Conservation (phyloP, 2,888 invertebrate species). For the Tinea semifulvella region DNA sequence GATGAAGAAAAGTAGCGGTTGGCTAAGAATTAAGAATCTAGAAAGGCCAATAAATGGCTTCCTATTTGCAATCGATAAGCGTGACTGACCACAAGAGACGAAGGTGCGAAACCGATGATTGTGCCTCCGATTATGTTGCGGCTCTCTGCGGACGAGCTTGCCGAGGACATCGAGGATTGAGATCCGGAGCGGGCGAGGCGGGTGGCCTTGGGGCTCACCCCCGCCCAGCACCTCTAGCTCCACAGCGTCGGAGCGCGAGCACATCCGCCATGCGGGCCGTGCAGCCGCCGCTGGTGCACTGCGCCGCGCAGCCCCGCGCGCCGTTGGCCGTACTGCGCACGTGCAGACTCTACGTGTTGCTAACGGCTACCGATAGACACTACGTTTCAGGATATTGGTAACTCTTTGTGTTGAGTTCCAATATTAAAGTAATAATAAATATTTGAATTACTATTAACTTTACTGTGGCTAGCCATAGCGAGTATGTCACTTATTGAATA, state of each 20-base stretch:
- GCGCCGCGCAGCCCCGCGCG: conserved; percentile 18
- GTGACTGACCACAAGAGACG: conserved; percentile 52
- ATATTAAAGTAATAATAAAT: too few relatives aligned
- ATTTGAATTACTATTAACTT: too few relatives aligned
- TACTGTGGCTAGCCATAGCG: too few relatives aligned
- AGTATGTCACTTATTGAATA: too few relatives aligned
- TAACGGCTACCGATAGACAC: conserved; percentile 1
- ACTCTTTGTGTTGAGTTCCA: too few relatives aligned
- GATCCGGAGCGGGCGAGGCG: conserved; percentile 74
- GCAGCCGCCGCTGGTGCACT: conserved; percentile 51
- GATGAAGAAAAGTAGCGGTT: not conserved
- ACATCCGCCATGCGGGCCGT: conserved; percentile 76
- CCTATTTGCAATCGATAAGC: conserved; percentile 2
- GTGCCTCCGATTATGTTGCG: conserved; percentile 56
- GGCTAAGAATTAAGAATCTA: not conserved
- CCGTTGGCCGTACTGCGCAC: conserved; percentile 27
- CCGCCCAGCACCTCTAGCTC: conserved; percentile 80
- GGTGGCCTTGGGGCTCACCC: conserved; percentile 74
- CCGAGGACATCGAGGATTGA: conserved; percentile 72
- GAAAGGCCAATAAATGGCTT: conserved; percentile 3
- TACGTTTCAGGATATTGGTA: too few relatives aligned
- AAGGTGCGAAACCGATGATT: conserved; percentile 66
- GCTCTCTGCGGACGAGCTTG: conserved; percentile 66
- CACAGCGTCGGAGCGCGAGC: conserved; percentile 81
- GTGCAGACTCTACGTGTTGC: conserved; percentile 33